Conservation (phyloP, 1,140 invertebrate genomes). For the Mylabris phalerata region DNA sequence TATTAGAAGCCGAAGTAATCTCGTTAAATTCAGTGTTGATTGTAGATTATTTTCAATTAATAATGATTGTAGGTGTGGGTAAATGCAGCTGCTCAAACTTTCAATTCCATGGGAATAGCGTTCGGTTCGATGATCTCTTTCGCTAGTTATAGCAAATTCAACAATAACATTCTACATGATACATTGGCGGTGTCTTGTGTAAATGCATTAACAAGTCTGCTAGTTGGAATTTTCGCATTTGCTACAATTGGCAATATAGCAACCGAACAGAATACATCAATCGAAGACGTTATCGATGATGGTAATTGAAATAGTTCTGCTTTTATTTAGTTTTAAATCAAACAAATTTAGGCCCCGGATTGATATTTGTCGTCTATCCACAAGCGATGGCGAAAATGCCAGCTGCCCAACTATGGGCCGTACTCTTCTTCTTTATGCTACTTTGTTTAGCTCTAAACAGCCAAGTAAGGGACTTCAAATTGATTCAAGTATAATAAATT, state of each 20-base stretch:
- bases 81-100: conserved; percentile 86
- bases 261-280: conserved; percentile 65
- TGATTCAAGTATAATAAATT: conserved; percentile 8
- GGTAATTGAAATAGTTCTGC: conserved; percentile 50
- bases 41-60: background rate
- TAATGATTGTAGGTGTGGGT: conserved; percentile 67
- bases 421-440: conserved; percentile 86
- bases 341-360: conserved; percentile 64
- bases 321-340: background rate
- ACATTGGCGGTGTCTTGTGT: conserved; percentile 74
- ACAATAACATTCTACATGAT: conserved; percentile 83
- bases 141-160: conserved; percentile 90
- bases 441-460: conserved; percentile 84
- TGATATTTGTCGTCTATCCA: conserved; percentile 85
- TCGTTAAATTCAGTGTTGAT: background rate
- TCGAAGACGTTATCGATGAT: conserved; percentile 76
- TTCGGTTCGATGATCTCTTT: conserved; percentile 92
- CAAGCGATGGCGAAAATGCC: conserved; percentile 87
- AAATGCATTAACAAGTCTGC: conserved; percentile 74
- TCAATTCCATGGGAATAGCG: conserved; percentile 86
- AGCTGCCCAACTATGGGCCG: conserved; percentile 74
- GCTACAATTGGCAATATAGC: conserved; percentile 83
- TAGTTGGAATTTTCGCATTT: conserved; percentile 83
- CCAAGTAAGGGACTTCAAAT: conserved; percentile 55
- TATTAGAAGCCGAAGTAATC: conserved; percentile 70